Percentiles rank a stretch among this genome's conserved stretches.
These are phyloP conservation scores for Stigmatopora argus DNA, from an alignment of 2,113 vertebrate genomes.

Conservation along the genomic window DNA sequence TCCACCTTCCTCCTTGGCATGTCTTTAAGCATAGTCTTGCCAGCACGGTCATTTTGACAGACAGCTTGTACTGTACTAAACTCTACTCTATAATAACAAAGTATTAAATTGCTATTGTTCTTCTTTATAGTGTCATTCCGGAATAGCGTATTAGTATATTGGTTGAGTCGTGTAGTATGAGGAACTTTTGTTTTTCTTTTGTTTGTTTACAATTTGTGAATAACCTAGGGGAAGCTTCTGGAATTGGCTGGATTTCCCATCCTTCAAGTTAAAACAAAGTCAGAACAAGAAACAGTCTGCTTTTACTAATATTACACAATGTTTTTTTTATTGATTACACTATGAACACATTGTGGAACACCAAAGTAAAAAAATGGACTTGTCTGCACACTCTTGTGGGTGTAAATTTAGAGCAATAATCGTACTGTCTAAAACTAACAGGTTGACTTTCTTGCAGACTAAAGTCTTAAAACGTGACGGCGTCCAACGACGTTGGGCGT, in stretches of 20 bases:
- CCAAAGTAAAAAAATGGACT: not conserved
- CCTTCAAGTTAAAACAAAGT: not conserved
- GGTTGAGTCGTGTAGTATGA: too few relatives aligned
- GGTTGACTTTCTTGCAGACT: not conserved
- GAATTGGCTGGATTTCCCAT: not conserved
- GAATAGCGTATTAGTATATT: too few relatives aligned
- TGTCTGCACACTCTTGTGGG: not conserved
- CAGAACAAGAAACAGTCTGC: not conserved
- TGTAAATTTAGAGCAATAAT: not conserved
- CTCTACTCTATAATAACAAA: not conserved
- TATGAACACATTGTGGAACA: not conserved
- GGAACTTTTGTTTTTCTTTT: too few relatives aligned
- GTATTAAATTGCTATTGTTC: not conserved
- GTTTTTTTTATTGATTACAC: not conserved
- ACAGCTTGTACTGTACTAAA: not conserved
- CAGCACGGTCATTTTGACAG: not conserved
- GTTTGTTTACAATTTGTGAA: too few relatives aligned
- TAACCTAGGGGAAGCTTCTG: not conserved
- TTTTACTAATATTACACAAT: not conserved
- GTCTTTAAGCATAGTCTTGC: slow-evolving; percentile 1
- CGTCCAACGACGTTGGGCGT: slow-evolving; percentile 2
- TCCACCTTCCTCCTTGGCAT: slow-evolving; percentile 50
- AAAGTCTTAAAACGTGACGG: not conserved
- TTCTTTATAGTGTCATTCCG: not conserved
- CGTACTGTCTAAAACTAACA: not conserved